Conservation (phyloP, 2,797 vertebrate species). For the Crocidura indochinensis region DNA sequence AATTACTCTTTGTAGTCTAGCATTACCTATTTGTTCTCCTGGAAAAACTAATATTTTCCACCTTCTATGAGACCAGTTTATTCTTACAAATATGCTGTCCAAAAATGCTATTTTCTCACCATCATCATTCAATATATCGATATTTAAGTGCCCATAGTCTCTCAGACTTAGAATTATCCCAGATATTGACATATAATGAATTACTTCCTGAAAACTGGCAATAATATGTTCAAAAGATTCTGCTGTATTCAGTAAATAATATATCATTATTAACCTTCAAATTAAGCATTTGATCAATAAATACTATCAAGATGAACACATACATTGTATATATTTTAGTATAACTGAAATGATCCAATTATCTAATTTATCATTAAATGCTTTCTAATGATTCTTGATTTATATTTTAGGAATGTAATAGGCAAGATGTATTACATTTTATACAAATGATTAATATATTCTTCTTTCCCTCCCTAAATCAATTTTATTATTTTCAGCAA, state of each 20-base stretch:
- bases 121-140: neutral
- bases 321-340: neutral
- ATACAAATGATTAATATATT: too few relatives aligned
- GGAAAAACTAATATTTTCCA: neutral
- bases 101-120: neutral
- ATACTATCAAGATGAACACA: neutral
- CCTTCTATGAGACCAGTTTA: neutral
- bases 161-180: neutral
- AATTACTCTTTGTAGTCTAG: neutral
- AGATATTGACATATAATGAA: neutral
- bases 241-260: neutral
- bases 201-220: neutral
- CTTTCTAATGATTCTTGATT: neutral
- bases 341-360: neutral
- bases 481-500: neutral
- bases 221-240: neutral
- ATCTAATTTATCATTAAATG: neutral
- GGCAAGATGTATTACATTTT: neutral
- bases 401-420: constrained; percentile 10
- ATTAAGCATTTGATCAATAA: neutral
- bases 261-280: neutral
- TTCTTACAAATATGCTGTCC: neutral
- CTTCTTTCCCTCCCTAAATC: neutral
- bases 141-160: neutral
- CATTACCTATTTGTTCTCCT: neutral